Percentiles rank a stretch among this genome's conserved stretches.
Conservation (phyloP, 2,888 invertebrate genomes). For the Cheilosia scutellata region DNA sequence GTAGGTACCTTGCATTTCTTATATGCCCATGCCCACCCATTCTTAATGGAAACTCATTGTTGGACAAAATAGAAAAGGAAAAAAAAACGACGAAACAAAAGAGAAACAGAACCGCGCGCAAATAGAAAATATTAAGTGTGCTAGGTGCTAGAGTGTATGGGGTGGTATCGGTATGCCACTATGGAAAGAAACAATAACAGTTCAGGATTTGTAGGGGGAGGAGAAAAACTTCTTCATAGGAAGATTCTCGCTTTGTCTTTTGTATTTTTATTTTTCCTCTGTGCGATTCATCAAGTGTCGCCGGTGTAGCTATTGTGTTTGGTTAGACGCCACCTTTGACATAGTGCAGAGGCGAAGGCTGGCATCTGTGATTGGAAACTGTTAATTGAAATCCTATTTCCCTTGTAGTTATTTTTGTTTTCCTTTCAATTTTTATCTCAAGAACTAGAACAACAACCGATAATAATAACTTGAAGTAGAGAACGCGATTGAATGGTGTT, state of each 20-base stretch:
- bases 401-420: background rate
- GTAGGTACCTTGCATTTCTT: background rate
- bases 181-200: slow-evolving; percentile 28
- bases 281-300: slow-evolving; percentile 50
- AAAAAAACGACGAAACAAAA: background rate
- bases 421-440: slow-evolving; percentile 1
- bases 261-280: background rate
- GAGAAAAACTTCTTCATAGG: slow-evolving; percentile 20
- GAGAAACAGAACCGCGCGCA: background rate
- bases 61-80: slow-evolving; percentile 26
- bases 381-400: slow-evolving; percentile 44
- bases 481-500: slow-evolving; percentile 14
- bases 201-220: slow-evolving; percentile 8
- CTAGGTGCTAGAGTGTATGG: background rate
- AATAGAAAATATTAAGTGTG: slow-evolving; percentile 19
- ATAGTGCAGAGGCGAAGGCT: background rate
- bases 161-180: slow-evolving; percentile 14
- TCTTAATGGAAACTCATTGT: slow-evolving; percentile 70
- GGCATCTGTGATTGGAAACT: slow-evolving; percentile 33
- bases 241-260: slow-evolving; percentile 24
- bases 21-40: background rate
- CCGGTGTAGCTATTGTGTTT: slow-evolving; percentile 27
- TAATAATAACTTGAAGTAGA: slow-evolving; percentile 1
- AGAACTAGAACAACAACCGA: slow-evolving; percentile 24
- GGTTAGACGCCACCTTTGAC: slow-evolving; percentile 12